Evolutionary conservation across 2,888 invertebrate genomes (phyloP), one percentile per base, ranked within the genome.

Genomic region (Platypus cylindrus): DNA sequence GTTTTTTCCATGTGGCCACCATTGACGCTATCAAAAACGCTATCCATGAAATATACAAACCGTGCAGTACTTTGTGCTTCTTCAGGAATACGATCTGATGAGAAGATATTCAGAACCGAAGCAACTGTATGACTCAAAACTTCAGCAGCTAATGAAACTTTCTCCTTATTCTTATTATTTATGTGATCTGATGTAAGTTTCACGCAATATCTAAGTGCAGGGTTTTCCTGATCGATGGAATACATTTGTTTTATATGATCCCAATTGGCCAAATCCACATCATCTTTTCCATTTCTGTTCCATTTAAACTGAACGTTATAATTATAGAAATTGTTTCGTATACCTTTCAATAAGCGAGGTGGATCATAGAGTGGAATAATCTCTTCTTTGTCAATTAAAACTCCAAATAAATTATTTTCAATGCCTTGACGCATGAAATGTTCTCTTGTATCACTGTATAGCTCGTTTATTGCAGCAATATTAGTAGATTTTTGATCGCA

Each of bases 21-120:
- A 30, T 40, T 40, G 8, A 40, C 37, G 24, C 39, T 39, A 15
- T 36, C 39, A 32, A 36, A 39, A 1, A 20, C 8, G 23, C 37
- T 39, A 32, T 39, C 17, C 33, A 39, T 39, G 16, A 38, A 38
- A n/a, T 23, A 22, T 9, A 36, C 3, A 30, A 35, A 38, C 18
- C 32, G 28, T 32, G 39, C 36, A 14, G 36, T 39, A 3, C 18
- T 14, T 17, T 14, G 17, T 14, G 35, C 35, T 16, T 5, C 17
- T 3, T 3, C 5, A 9, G 5, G 20, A 5, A 20, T 20, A 20
- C 20, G 7, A 7, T 20, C 18, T 7, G 20, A 9, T 5, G 7
- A 7, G 20, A 7, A 7, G 20, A 9, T 9, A 20, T 20, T 20
- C 20, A 30, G 3, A 3, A 30, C 5, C 16, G 35, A 8, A 4